These are phyloP conservation scores for Gambusia holbrooki DNA, from an alignment of 2,113 vertebrate species.

Conservation along the genomic window DNA sequence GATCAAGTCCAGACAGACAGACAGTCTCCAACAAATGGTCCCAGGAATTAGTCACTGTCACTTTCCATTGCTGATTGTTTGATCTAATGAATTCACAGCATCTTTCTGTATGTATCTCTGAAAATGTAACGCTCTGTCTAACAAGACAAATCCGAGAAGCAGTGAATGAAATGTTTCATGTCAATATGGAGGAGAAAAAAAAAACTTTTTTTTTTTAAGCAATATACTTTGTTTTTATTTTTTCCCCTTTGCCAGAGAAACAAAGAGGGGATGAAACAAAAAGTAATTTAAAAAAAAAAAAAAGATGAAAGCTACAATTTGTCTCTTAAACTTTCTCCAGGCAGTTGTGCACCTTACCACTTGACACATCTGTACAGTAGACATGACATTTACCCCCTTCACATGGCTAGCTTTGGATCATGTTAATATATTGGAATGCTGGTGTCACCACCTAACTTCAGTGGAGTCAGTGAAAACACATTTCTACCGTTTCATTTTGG, in stretches of 20 bases:
- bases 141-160: conserved; percentile 67
- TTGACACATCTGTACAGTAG: conserved; percentile 72
- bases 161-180: conserved; percentile 75
- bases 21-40: conserved; percentile 54
- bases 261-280: conserved; percentile 59
- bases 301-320: conserved; percentile 60
- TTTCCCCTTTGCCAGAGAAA: conserved; percentile 68
- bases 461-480: conserved; percentile 49
- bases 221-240: conserved; percentile 79
- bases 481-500: conserved; percentile 45
- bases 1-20: conserved; percentile 43
- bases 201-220: conserved; percentile 70
- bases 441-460: conserved; percentile 67
- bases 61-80: conserved; percentile 70
- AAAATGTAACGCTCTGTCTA: conserved; percentile 75
- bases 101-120: conserved; percentile 76
- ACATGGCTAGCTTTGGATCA: conserved; percentile 67
- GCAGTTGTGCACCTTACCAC: conserved; percentile 72
- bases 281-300: conserved; percentile 52
- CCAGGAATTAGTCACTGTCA: conserved; percentile 70
- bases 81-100: conserved; percentile 75
- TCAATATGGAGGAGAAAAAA: conserved; percentile 57
- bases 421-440: conserved; percentile 74
- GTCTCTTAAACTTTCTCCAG: conserved; percentile 58
- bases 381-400: conserved; percentile 70